Base-by-base conservation (phyloP, 2,113 vertebrate genomes). In the Pandion haliaetus region DNA sequence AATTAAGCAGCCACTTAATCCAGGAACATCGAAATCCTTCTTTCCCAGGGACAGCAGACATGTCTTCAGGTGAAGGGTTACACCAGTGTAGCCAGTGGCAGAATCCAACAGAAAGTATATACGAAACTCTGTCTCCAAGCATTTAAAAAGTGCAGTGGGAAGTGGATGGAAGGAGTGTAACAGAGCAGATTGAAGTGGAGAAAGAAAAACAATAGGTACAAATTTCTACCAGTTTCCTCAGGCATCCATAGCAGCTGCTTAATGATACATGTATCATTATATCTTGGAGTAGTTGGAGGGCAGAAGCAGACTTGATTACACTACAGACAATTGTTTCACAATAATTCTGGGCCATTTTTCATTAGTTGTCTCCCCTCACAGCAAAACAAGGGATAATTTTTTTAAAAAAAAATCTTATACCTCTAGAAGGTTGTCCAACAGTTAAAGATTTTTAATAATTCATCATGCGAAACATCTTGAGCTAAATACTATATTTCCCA, bases 201-300 rank as follows among this genome's bases (percentile, higher is more conserved):
- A 97, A 97, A 98, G 97, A 97, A 98, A 98, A 98, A 98, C 98
- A 98, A 98, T 98, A 98, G 98, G 98, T 99, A 98, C 98, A 98
- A 96, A 98, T 98, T 98, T 98, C 97, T 97, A 96, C 95, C 96
- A 95, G 96, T 98, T 98, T 98, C 98, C 98, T 98, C 98, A 81
- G 98, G 98, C 98, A 98, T 97, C 98, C 97, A 98, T 98, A 98
- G 98, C 98, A 98, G 98, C 98, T 98, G 98, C 98, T 98, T 98
- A 99, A 99, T 98, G 98, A 98, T 97, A 98, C 98, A 98, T 99
- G 98, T 98, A 98, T 98, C 98, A 98, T 99, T 98, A 98, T 98
- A 98, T 98, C 98, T 98, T 97, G 94, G 96, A 98, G 98, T 98
- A 98, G 98, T 99, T 99, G 98, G 97, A 98, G 98, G 98, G 98